A percentile compares a stretch with the other conserved stretches of the same genome.
These are phyloP conservation scores for Acanthurus lineatus DNA, from an alignment of 2,797 vertebrate genomes.

Conservation along the genomic window DNA sequence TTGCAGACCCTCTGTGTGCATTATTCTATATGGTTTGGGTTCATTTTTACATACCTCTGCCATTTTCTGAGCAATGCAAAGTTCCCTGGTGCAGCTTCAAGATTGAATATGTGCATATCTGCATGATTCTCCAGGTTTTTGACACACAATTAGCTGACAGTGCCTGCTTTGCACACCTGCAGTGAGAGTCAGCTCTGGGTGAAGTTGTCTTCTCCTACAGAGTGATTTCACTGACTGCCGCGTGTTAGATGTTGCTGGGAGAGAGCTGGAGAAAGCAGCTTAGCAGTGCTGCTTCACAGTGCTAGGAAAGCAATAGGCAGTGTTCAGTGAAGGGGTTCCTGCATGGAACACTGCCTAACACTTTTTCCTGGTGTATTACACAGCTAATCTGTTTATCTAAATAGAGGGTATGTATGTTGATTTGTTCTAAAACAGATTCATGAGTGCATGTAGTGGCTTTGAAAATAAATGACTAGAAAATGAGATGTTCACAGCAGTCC, in stretches of 20 bases:
- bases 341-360: slow-evolving; percentile 10
- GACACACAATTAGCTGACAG: slow-evolving; percentile 69
- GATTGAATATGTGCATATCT: slow-evolving; percentile 26
- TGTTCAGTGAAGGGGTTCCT: slow-evolving; percentile 23
- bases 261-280: slow-evolving; percentile 46
- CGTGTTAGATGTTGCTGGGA: slow-evolving; percentile 53
- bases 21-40: slow-evolving; percentile 31
- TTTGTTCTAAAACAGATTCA: slow-evolving; percentile 16
- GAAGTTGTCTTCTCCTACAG: slow-evolving; percentile 52
- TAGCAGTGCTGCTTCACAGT: slow-evolving; percentile 25
- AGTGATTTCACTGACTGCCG: slow-evolving; percentile 39
- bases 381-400: slow-evolving; percentile 31
- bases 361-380: slow-evolving; percentile 14
- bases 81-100: slow-evolving; percentile 20
- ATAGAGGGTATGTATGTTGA: not conserved
- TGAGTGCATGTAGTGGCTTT: not conserved
- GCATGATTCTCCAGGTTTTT: slow-evolving; percentile 47
- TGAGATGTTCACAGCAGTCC: not conserved
- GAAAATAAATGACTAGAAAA: not conserved
- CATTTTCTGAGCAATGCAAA: slow-evolving; percentile 25
- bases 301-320: slow-evolving; percentile 25
- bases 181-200: slow-evolving; percentile 55
- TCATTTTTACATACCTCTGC: not conserved
- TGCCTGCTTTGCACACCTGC: slow-evolving; percentile 41
- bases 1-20: slow-evolving; percentile 12